A percentile compares a stretch with the other conserved stretches of the same genome.
Conservation (phyloP, 2,113 vertebrate genomes). For the Tamias sibiricus region DNA sequence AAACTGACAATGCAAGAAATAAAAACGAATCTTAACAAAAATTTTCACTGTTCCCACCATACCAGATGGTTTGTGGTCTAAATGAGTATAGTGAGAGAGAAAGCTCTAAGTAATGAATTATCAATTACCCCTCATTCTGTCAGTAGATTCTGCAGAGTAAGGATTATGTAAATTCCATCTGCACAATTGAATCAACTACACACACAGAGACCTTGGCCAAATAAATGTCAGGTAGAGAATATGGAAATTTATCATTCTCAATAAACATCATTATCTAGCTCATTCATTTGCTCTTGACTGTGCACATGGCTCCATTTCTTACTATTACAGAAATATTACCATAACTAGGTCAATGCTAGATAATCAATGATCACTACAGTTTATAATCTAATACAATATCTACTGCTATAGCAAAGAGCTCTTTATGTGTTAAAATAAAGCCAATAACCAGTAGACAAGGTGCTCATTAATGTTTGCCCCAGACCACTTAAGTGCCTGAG, state of each 20-base stretch:
- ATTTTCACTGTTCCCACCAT: conserved; percentile 53
- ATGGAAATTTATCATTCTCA: not conserved
- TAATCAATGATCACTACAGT: not conserved
- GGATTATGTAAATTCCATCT: conserved; percentile 70
- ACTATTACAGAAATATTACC: not conserved
- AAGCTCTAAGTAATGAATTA: conserved; percentile 33
- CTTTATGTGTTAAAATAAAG: conserved; percentile 46
- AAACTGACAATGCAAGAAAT: conserved; percentile 68
- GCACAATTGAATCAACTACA: not conserved
- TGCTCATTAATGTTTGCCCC: not conserved
- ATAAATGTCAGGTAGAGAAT: conserved; percentile 16
- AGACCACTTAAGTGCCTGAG: not conserved
- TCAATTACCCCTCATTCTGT: conserved; percentile 46
- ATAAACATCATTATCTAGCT: not conserved
- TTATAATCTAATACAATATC: not conserved
- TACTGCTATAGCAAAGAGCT: not conserved
- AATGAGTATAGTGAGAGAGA: conserved; percentile 58
- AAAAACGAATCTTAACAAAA: conserved; percentile 74
- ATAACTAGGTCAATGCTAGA: not conserved
- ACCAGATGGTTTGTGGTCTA: conserved; percentile 59
- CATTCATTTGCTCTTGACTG: not conserved
- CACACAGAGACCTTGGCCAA: not conserved
- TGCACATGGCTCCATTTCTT: not conserved
- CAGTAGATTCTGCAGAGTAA: conserved; percentile 66
- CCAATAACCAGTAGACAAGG: not conserved